Evolutionary conservation across 2,113 vertebrate species (phyloP), one percentile per base, ranked within the genome.

Genomic region (Crotophaga sulcirostris): DNA sequence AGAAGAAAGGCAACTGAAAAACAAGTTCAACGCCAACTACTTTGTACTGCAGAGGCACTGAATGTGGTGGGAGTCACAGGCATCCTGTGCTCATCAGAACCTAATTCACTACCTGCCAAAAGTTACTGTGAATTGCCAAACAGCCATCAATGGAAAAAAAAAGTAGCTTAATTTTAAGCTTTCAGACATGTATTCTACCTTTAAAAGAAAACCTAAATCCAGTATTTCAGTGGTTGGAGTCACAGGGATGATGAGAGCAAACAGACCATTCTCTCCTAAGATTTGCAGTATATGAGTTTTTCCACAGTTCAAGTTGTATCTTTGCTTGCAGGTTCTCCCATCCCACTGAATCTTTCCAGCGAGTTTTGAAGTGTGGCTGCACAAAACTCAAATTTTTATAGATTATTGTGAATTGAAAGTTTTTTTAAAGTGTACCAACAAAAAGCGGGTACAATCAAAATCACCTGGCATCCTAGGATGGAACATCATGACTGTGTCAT

Each of bases 401-500:
- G 28, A 83, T 72, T 38, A 64, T 8, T 67, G 20, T 2, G 5
- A 70, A 25, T 47, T 55, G 4, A 21, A 70, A 77, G 5, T 34
- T 34, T 31, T 73, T 84, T 74, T 42, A 1, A 76, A 76, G n/a
- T 6, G 5, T 31, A 59, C 31, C 33, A 44, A 52, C 12, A 31
- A 75, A 52, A 82, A 79, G 24, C 20, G 11, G 7, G 20, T 31
- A 70, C 15, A 73, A 42, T 11, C 25, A 42, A 89, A 83, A 77
- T 20, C 34, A 70, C 7, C 9, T 10, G 10, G 16, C 62, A 49
- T 42, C 26, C 52, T 31, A 69, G 20, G 31, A 54, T 60, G n/a
- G 47, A 18, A 31, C 7, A 83, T 15, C 5, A 47, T 6, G 23
- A 58, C 15, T 55, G 16, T 6, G 16, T 13, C 0, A 0, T 38